Evolutionary conservation across 2,797 vertebrate species (phyloP), one percentile per base, ranked within the genome.

Genomic region (Schizopygopsis pylzovi): DNA sequence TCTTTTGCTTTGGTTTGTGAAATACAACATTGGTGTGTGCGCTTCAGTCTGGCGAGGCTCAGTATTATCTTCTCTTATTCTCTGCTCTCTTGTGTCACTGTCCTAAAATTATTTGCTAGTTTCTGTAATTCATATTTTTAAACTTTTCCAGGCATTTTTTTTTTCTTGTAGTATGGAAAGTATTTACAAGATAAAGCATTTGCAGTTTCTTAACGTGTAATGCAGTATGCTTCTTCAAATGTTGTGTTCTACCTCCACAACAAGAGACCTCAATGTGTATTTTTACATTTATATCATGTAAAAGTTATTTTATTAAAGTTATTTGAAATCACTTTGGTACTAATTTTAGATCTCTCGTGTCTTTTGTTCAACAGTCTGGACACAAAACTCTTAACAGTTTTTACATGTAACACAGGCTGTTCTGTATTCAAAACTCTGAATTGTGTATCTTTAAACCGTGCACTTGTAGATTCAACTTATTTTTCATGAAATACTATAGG

Each of bases 1-100:
- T 13, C 56, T 41, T 73, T 65, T 67, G 80, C 47, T 59, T 45
- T 43, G 25, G 73, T 85, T 77, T 87, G 61, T 76, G 39, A 56
- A 6, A 33, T 33, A 86, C 79, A 72, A 59, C 63, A 72, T 11
- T 41, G 10, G 25, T 25, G 61, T 59, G 33, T 78, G 43, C 47
- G 47, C 39, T 45, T 61, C 65, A 1, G 13, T 54, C 43, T 8
- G 78, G 81, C 41, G 28, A 72, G 56, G 54, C 41, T 82, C 59
- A 25, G 10, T 61, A 61, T 61, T 25, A 10, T n/a, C 56, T 85
- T 83, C 28, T 72, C 37, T 56, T 52, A 28, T 9, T 54, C 25
- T 52, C 16, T 33, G 15, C 47, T 75, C 8, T 18, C 47, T 37
- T 73, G 10, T 63, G 56, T 45, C 41, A 76, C 33, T 49, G 25